These are phyloP conservation scores for Anhinga anhinga DNA, from an alignment of 2,113 vertebrate genomes.

Conservation along the genomic window DNA sequence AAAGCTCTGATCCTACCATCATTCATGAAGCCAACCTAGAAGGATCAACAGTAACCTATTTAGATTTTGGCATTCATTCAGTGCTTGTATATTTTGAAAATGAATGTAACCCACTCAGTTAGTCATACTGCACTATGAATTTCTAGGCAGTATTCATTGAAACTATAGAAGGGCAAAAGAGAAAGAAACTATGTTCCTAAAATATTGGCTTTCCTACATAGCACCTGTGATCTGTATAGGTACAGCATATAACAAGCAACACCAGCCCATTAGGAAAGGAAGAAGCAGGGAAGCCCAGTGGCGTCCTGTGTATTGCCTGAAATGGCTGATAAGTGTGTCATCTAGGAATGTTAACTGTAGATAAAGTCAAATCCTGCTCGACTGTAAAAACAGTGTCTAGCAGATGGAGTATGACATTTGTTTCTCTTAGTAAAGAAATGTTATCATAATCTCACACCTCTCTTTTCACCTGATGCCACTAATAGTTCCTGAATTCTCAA, in stretches of 20 bases:
- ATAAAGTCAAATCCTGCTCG: neutral
- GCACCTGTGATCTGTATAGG: neutral
- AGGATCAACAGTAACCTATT: neutral
- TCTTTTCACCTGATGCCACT: neutral
- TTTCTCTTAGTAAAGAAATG: neutral
- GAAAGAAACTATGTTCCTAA: neutral
- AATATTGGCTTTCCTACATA: neutral
- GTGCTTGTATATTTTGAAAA: neutral
- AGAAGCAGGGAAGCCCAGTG: neutral
- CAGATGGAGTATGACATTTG: neutral
- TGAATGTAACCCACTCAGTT: neutral
- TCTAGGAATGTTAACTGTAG: neutral
- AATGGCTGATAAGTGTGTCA: neutral
- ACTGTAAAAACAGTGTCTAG: neutral
- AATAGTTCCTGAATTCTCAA: neutral
- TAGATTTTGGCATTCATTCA: neutral
- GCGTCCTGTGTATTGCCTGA: neutral
- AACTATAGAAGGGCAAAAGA: neutral
- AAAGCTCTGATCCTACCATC: constrained; percentile 81
- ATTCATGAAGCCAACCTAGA: constrained; percentile 87
- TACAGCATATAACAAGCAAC: neutral
- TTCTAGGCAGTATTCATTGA: neutral
- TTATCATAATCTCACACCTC: neutral
- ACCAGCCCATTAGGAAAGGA: neutral
- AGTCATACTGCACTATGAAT: neutral